These are phyloP conservation scores for Micronycteris hirsuta DNA, from an alignment of 2,113 vertebrate genomes.

Conservation along the genomic window DNA sequence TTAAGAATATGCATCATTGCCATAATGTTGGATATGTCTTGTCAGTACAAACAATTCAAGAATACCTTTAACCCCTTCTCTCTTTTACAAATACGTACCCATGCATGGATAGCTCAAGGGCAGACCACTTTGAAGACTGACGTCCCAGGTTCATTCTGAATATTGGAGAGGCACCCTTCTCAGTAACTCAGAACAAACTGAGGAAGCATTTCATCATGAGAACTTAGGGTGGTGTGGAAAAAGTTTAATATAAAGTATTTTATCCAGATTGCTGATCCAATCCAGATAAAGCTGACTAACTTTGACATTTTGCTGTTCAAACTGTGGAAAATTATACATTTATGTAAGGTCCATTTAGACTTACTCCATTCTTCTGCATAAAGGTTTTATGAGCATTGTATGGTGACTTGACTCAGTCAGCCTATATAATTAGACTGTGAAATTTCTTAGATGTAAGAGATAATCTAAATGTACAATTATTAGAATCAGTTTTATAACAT, in stretches of 20 bases:
- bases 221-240: neutral
- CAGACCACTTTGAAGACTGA: slow-evolving; percentile 6
- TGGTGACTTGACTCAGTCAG: neutral
- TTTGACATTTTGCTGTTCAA: slow-evolving; percentile 41
- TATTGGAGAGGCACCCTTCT: neutral
- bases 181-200: slow-evolving; percentile 23
- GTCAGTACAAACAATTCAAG: neutral
- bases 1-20: neutral
- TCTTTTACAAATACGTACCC: neutral
- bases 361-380: neutral
- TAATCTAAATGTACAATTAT: neutral
- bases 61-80: neutral
- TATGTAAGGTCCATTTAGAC: neutral
- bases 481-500: neutral
- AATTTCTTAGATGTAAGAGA: neutral
- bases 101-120: neutral
- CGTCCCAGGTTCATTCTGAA: slow-evolving; percentile 11
- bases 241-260: slow-evolving; percentile 35
- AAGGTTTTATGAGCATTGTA: slow-evolving; percentile 20
- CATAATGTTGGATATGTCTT: neutral
- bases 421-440: neutral
- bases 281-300: slow-evolving; percentile 41
- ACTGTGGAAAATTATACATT: slow-evolving; percentile 35
- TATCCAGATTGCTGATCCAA: slow-evolving; percentile 43
- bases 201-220: slow-evolving; percentile 32